These are phyloP conservation scores for Polypterus bichir DNA, from an alignment of 2,113 vertebrate species.

Conservation along the genomic window DNA sequence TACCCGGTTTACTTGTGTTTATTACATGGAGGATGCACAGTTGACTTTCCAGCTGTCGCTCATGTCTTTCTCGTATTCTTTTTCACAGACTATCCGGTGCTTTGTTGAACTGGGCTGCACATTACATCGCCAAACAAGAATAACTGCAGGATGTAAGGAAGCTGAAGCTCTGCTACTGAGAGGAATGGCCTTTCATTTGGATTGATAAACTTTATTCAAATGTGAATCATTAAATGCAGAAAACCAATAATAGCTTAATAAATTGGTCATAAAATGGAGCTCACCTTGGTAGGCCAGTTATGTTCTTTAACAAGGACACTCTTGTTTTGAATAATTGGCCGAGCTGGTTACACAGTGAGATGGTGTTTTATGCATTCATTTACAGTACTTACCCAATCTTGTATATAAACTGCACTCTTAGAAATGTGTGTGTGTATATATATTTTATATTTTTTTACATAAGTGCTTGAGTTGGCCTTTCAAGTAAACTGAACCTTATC, in stretches of 20 bases:
- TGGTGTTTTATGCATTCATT: too few species aligned
- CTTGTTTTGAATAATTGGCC: too few species aligned
- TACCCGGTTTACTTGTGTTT: too few species aligned
- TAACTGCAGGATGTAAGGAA: not conserved
- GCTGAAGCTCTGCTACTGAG: not conserved
- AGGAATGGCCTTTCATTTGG: not conserved
- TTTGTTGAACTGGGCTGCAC: slow-evolving; percentile 4
- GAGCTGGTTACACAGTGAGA: too few species aligned
- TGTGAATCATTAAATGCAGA: too few species aligned
- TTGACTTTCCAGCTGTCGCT: not conserved
- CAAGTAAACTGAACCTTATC: too few species aligned
- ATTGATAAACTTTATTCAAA: too few species aligned
- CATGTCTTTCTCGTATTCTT: not conserved
- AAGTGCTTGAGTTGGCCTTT: too few species aligned
- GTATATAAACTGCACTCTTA: too few species aligned
- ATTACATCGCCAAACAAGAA: slow-evolving; percentile 1
- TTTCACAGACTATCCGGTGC: slow-evolving; percentile 9
- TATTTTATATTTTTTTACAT: too few species aligned
- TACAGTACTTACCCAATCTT: too few species aligned
- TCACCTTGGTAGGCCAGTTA: slow-evolving; percentile 9
- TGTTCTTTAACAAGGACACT: not conserved
- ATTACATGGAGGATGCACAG: not conserved
- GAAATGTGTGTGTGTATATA: too few species aligned
- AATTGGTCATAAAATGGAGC: not conserved
- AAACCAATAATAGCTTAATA: not conserved